Conservation (phyloP, 2,888 invertebrate genomes). For the Cephalotes varians region DNA sequence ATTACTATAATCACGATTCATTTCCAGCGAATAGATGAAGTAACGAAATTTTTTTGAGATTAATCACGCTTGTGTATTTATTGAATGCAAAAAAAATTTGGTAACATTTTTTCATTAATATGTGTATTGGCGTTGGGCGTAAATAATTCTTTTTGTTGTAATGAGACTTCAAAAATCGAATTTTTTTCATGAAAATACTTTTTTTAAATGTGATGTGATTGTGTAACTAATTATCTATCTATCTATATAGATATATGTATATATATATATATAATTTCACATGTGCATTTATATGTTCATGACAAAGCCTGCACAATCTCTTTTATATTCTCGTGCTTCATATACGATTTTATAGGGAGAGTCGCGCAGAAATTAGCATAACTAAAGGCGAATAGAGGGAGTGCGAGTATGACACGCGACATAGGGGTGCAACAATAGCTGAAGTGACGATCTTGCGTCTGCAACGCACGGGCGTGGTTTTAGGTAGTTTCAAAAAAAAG, state of each 20-base stretch:
- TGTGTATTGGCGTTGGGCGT: not conserved
- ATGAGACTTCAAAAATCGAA: not conserved
- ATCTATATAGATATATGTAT: no score
- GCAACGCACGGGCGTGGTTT: conserved; percentile 48
- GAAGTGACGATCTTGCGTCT: conserved; percentile 59
- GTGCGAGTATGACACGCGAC: conserved; percentile 72
- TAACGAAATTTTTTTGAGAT: not conserved
- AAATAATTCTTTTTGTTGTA: not conserved
- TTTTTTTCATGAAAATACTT: not conserved
- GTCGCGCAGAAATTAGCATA: conserved; percentile 78
- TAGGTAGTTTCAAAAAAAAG: conserved; percentile 53
- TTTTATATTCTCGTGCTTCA: conserved; percentile 69
- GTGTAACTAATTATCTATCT: not conserved
- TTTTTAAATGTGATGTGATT: not conserved
- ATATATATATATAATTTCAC: not conserved
- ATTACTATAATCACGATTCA: not conserved
- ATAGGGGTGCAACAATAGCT: conserved; percentile 67
- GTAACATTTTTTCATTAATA: not conserved
- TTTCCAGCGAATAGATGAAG: not conserved
- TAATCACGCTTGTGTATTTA: not conserved
- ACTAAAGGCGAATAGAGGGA: conserved; percentile 54
- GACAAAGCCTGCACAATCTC: conserved; percentile 56
- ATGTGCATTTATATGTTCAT: not conserved
- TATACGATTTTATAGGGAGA: conserved; percentile 66
- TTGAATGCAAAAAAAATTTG: not conserved